Evolutionary conservation across 2,888 invertebrate genomes (phyloP).

Genomic region (Oxytorus armatus): DNA sequence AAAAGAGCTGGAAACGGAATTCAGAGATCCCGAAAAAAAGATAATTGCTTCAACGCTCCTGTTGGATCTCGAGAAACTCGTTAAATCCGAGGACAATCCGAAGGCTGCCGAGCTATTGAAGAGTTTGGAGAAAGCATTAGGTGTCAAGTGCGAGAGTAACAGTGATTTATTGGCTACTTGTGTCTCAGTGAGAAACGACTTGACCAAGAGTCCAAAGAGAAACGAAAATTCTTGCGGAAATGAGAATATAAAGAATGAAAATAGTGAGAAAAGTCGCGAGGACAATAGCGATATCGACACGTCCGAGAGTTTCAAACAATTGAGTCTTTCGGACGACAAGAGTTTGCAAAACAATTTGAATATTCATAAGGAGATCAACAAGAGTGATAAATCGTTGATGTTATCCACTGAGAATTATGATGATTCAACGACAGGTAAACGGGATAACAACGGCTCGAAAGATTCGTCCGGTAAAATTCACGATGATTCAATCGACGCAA

Average conservation of each 20-base stretch:
- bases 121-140: conserved; percentile 78
- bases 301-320: conserved; percentile 57
- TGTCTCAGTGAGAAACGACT: conserved; percentile 51
- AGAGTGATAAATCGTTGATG: conserved; percentile 69
- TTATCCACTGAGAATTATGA: conserved; percentile 52
- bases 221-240: conserved; percentile 30
- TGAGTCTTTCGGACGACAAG: conserved; percentile 32
- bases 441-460: conserved; percentile 12
- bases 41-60: conserved; percentile 75
- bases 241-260: conserved; percentile 57
- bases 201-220: conserved; percentile 63
- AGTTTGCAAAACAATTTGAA: conserved; percentile 64
- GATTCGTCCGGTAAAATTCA: conserved; percentile 27
- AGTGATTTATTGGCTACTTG: conserved; percentile 76
- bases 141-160: conserved; percentile 77
- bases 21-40: conserved; percentile 75
- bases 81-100: conserved; percentile 77
- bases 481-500: conserved; percentile 51
- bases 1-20: conserved; percentile 75
- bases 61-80: conserved; percentile 78
- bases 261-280: conserved; percentile 67
- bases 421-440: conserved; percentile 25
- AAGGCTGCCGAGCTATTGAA: conserved; percentile 77
- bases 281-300: conserved; percentile 66
- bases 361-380: conserved; percentile 66